Evolutionary conservation across 1,140 invertebrate genomes (phyloP).

Genomic region (Drosophila funebris): DNA sequence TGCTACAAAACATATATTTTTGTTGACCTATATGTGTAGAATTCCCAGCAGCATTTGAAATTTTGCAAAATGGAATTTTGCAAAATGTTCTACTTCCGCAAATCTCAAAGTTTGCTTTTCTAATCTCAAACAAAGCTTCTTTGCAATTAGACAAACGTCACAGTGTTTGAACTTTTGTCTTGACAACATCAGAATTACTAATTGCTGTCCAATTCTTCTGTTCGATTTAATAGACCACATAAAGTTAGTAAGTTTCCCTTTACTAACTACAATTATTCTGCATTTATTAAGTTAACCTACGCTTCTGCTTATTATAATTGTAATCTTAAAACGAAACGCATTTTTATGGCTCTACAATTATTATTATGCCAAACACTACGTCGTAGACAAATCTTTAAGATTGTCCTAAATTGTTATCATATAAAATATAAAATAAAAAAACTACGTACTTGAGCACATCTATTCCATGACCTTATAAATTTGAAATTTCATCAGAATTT

Average conservation of each 20-base stretch:
- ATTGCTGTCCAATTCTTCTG: too few species aligned
- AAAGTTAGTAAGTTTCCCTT: too few species aligned
- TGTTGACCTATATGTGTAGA: neutral
- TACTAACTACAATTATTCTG: too few species aligned
- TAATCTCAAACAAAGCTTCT: neutral
- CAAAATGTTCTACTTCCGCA: neutral
- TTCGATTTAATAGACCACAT: too few species aligned
- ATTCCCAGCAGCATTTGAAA: neutral
- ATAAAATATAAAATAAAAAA: neutral
- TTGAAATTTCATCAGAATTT: neutral
- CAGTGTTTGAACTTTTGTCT: neutral
- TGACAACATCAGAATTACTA: neutral
- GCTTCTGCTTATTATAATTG: too few species aligned
- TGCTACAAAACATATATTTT: neutral
- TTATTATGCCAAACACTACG: neutral
- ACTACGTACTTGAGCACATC: too few species aligned
- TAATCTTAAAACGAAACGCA: too few species aligned
- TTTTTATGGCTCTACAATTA: too few species aligned
- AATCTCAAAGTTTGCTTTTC: neutral
- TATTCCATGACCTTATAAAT: constrained; percentile 6
- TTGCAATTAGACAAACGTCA: neutral
- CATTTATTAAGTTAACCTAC: too few species aligned
- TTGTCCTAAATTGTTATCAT: constrained; percentile 4
- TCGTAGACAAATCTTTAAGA: neutral
- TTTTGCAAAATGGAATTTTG: neutral